phyloP scores from a whole-genome alignment of 1,140 invertebrate genomes.

The Drosophila dunni region DNA sequence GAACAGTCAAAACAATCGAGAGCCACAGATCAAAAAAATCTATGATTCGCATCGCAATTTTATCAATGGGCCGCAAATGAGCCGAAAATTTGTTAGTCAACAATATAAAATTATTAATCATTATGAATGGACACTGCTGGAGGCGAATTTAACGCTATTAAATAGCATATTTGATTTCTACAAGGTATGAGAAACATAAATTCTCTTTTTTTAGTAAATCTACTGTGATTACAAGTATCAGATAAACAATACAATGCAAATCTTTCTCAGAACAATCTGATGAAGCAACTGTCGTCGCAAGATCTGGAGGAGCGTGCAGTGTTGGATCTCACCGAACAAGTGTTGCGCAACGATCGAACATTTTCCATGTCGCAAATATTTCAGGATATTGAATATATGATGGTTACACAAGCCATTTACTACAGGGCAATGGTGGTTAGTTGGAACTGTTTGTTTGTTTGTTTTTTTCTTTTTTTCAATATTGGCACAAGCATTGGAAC shows the following conservation, averaged over 20 bases:
- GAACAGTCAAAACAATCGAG: conserved; percentile 63
- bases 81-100: conserved; percentile 43
- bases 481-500: not conserved
- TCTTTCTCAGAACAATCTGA: conserved; percentile 37
- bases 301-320: conserved; percentile 85
- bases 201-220: not conserved
- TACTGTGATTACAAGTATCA: not conserved
- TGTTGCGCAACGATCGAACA: conserved; percentile 85
- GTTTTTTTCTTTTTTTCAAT: not conserved
- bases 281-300: conserved; percentile 37
- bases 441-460: conserved; percentile 21
- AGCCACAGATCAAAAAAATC: conserved; percentile 70
- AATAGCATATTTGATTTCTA: conserved; percentile 70
- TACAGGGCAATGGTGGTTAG: conserved; percentile 88
- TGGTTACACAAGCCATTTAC: conserved; percentile 87
- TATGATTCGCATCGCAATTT: conserved; percentile 71
- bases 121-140: conserved; percentile 79
- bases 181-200: conserved; percentile 58
- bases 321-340: conserved; percentile 87
- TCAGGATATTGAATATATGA: conserved; percentile 67
- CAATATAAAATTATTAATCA: conserved; percentile 68
- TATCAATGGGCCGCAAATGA: conserved; percentile 49
- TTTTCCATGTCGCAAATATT: conserved; percentile 77
- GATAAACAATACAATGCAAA: not conserved
- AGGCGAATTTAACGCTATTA: conserved; percentile 64